These are phyloP conservation scores for Ophiothrix spiculata DNA, from an alignment of 35 echinoderm and acorn worm species.

Conservation along the genomic window DNA sequence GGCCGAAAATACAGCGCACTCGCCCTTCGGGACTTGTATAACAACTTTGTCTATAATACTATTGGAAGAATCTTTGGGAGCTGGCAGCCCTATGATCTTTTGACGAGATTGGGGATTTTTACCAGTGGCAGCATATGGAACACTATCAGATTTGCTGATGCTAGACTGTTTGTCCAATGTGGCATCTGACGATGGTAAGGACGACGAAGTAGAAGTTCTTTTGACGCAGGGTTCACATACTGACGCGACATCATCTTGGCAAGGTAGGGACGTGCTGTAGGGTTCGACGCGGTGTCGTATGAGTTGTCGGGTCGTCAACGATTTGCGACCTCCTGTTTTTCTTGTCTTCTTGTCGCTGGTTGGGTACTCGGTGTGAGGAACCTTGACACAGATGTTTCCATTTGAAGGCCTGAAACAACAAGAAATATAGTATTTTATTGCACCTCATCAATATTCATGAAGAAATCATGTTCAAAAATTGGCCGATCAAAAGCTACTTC, in stretches of 20 bases:
- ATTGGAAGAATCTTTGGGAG: not conserved
- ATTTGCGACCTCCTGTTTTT: conserved; percentile 15
- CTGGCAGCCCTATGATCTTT: not conserved
- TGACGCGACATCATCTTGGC: not conserved
- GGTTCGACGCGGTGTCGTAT: conserved; percentile 13
- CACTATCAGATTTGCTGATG: not conserved
- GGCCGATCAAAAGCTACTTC: not conserved
- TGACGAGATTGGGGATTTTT: too few species aligned
- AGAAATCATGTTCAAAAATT: not conserved
- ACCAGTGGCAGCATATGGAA: not conserved
- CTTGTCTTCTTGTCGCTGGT: conserved; percentile 8
- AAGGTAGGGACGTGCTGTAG: conserved; percentile 11
- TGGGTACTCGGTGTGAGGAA: conserved; percentile 34
- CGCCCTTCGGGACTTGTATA: not conserved
- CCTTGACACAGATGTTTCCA: conserved; percentile 16
- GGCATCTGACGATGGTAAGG: not conserved
- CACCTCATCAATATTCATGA: not conserved
- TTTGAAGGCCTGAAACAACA: conserved; percentile 4
- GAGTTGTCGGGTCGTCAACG: not conserved
- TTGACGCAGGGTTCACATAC: not conserved
- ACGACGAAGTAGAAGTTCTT: not conserved
- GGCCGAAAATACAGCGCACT: conserved; percentile 21
- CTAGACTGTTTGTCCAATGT: not conserved
- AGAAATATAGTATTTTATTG: not conserved
- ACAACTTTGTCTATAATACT: not conserved